Evolutionary conservation across 1,140 invertebrate species (phyloP).

Genomic region (Euglossa dilemma): DNA sequence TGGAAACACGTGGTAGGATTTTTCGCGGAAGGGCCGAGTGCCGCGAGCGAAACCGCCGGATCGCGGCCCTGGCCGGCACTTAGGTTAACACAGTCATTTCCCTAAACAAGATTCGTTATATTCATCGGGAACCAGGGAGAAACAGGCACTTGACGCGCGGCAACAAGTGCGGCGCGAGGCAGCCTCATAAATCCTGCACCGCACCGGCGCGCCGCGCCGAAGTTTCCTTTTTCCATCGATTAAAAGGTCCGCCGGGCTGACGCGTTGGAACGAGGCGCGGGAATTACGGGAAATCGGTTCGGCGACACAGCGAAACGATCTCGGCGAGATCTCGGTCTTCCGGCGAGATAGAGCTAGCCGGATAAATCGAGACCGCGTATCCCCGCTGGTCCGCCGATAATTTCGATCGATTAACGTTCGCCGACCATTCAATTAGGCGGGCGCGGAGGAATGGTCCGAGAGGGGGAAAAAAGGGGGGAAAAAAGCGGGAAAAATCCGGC

Average conservation of each 20-base stretch:
- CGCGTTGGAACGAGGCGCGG: neutral
- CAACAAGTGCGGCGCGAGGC: conserved; percentile 12
- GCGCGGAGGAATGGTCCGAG: neutral
- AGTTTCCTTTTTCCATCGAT: conserved; percentile 43
- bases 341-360: too few relatives aligned
- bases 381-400: conserved; percentile 8
- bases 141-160: conserved; percentile 10
- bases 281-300: neutral
- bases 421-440: conserved; percentile 48
- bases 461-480: conserved; percentile 16
- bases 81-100: neutral
- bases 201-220: neutral
- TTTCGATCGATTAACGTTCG: conserved; percentile 47
- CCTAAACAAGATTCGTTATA: conserved; percentile 14
- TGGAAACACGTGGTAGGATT: neutral
- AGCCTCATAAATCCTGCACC: conserved; percentile 10
- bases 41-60: neutral
- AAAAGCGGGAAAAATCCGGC: conserved; percentile 39
- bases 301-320: neutral
- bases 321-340: neutral
- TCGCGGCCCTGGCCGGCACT: neutral
- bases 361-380: neutral
- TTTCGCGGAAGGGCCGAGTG: neutral
- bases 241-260: neutral
- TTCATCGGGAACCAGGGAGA: neutral